Evolutionary conservation across 2,888 invertebrate species (phyloP).

Genomic region (Tetramorium bicarinatum): DNA sequence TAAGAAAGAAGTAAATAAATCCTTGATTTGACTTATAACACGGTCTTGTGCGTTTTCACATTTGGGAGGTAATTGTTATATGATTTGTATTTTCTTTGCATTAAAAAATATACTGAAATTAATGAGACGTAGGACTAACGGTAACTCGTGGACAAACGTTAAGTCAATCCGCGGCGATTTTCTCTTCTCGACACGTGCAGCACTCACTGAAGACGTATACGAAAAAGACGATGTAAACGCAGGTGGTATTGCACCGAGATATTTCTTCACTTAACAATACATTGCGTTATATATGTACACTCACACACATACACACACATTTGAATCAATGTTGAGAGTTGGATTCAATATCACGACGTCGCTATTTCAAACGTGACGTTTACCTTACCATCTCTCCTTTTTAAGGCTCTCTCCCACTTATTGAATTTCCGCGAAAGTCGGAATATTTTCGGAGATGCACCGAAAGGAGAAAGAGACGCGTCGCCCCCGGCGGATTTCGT

Average conservation of each 20-base stretch:
- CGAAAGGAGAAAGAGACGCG: constrained; percentile 11
- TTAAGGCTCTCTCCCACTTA: constrained; percentile 24
- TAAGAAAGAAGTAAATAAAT: neutral
- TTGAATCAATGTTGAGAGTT: constrained; percentile 8
- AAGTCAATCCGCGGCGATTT: neutral
- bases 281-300: neutral
- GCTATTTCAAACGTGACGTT: constrained; percentile 37
- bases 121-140: neutral
- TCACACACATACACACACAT: neutral
- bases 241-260: neutral
- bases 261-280: constrained; percentile 28
- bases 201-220: neutral
- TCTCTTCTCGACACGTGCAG: neutral
- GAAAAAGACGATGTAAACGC: neutral
- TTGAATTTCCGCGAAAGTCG: constrained; percentile 45
- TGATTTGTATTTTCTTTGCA: neutral
- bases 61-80: neutral
- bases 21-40: neutral
- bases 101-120: neutral
- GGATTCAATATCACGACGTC: constrained; percentile 45
- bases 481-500: constrained; percentile 45
- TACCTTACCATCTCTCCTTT: constrained; percentile 21
- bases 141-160: neutral
- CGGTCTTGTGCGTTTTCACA: neutral
- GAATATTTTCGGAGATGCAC: constrained; percentile 40